Conservation (phyloP, 2,797 vertebrate genomes). For the Echiichthys vipera region DNA sequence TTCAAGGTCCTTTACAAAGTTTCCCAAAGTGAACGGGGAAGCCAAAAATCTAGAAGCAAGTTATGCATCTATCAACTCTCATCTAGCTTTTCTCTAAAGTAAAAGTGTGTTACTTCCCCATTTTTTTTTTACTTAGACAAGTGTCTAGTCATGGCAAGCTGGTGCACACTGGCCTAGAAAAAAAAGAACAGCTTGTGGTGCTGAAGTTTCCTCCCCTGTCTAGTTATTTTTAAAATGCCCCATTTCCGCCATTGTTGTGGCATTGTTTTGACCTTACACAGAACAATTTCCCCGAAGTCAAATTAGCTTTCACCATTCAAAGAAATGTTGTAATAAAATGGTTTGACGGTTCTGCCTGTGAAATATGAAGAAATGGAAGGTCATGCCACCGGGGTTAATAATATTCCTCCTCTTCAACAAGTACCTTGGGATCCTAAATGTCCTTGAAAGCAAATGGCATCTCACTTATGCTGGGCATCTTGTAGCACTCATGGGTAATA, state of each 20-base stretch:
- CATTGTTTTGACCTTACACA: conserved; percentile 88
- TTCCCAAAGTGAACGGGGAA: conserved; percentile 51
- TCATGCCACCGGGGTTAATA: conserved; percentile 89
- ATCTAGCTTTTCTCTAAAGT: conserved; percentile 76
- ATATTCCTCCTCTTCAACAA: conserved; percentile 91
- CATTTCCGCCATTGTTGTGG: conserved; percentile 89
- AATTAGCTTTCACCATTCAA: conserved; percentile 88
- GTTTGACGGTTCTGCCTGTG: conserved; percentile 84
- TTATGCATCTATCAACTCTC: conserved; percentile 73
- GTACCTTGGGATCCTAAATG: conserved; percentile 86
- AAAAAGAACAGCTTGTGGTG: conserved; percentile 85
- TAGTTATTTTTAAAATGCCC: conserved; percentile 89
- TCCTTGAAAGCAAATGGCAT: conserved; percentile 87
- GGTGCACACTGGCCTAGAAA: conserved; percentile 85
- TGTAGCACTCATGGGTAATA: conserved; percentile 74
- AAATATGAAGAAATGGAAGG: conserved; percentile 84
- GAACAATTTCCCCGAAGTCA: conserved; percentile 88
- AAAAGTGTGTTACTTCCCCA: conserved; percentile 76
- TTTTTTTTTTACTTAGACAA: conserved; percentile 65
- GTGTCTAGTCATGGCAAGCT: conserved; percentile 83
- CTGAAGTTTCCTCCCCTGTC: conserved; percentile 84
- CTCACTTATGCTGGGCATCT: conserved; percentile 80
- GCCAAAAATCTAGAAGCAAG: conserved; percentile 64
- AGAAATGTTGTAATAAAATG: conserved; percentile 84
- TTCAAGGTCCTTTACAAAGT: conserved; percentile 69